phyloP scores from a whole-genome alignment of 2,888 invertebrate species.

The Metallyticus violacea region DNA sequence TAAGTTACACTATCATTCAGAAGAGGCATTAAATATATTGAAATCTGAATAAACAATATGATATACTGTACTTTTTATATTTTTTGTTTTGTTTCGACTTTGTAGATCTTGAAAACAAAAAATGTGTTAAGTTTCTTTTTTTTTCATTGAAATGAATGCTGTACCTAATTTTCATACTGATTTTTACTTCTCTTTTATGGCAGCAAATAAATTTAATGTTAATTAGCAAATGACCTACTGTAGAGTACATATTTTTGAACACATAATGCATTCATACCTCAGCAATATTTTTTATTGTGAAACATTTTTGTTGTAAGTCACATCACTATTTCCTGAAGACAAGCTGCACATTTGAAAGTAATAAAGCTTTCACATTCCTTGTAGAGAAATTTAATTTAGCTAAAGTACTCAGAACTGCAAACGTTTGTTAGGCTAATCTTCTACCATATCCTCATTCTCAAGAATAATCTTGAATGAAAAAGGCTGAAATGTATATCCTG shows the following conservation, averaged over 20 bases:
- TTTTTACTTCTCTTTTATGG: not conserved
- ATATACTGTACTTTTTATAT: not conserved
- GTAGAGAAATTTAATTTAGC: not conserved
- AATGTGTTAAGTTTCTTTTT: not conserved
- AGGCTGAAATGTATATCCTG: constrained; percentile 63
- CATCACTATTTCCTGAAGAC: too few species aligned
- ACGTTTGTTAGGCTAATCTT: not conserved
- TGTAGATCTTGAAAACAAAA: not conserved
- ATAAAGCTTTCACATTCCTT: too few species aligned
- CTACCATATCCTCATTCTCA: constrained; percentile 44
- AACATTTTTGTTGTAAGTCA: not conserved
- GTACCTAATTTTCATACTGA: too few species aligned
- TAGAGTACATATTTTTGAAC: not conserved
- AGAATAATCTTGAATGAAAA: constrained; percentile 62
- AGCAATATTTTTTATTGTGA: not conserved
- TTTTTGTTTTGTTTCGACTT: not conserved
- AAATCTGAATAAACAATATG: not conserved
- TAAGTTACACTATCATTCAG: not conserved
- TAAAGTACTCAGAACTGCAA: not conserved
- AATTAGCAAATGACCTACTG: not conserved
- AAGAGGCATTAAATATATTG: not conserved
- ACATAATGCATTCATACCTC: not conserved
- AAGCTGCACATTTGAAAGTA: too few species aligned
- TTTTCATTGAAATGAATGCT: not conserved
- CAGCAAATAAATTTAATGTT: not conserved